phyloP scores from a whole-genome alignment of 2,797 vertebrate genomes.

The Acrossocheilus wenchowensis region DNA sequence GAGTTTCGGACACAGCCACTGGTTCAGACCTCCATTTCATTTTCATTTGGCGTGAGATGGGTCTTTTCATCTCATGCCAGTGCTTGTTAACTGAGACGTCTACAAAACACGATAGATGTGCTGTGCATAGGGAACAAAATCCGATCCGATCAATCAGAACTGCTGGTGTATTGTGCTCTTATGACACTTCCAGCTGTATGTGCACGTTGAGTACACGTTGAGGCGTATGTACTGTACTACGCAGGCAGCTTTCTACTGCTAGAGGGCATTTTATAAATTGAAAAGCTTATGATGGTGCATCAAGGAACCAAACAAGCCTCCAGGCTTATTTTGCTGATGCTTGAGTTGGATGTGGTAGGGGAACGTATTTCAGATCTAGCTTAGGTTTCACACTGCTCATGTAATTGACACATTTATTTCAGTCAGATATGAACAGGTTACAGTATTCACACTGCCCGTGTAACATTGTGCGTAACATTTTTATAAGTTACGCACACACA shows the following conservation, averaged over 20 bases:
- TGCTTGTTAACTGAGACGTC: conserved; percentile 4
- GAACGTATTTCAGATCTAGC: neutral
- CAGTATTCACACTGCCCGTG: neutral
- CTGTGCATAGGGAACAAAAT: conserved; percentile 27
- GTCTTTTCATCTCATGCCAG: conserved; percentile 23
- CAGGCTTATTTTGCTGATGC: neutral
- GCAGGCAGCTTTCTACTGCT: neutral
- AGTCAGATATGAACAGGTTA: neutral
- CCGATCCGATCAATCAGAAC: neutral
- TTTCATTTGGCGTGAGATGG: conserved; percentile 6
- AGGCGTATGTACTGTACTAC: conserved; percentile 6
- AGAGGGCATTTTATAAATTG: neutral
- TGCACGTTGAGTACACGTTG: neutral
- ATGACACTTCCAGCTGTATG: conserved; percentile 11
- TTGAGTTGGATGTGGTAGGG: neutral
- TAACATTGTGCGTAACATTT: too few species aligned
- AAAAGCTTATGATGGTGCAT: conserved; percentile 1
- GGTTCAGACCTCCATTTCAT: conserved; percentile 19
- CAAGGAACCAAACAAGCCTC: conserved; percentile 22
- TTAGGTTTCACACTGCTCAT: neutral
- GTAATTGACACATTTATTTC: neutral
- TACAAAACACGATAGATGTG: conserved; percentile 7
- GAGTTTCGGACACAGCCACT: neutral
- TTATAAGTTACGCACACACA: neutral
- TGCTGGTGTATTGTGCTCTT: conserved; percentile 9